A percentile compares a stretch with the other conserved stretches of the same genome.
These are phyloP conservation scores for Sitta europaea DNA, from an alignment of 2,113 vertebrate genomes.

Conservation along the genomic window DNA sequence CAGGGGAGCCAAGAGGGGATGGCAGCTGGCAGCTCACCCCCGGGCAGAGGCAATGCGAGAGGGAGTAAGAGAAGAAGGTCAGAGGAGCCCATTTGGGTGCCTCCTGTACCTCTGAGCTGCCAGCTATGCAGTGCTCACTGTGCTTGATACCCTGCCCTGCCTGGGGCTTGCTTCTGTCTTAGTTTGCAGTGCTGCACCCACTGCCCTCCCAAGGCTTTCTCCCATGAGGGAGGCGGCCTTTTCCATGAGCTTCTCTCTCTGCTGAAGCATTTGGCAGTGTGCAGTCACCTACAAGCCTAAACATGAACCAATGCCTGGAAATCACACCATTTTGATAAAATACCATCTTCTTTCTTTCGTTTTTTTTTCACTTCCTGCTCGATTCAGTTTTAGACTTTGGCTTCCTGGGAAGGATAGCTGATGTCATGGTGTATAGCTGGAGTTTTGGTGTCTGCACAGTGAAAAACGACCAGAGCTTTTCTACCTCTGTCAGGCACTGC, in stretches of 20 bases:
- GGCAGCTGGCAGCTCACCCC: conserved; percentile 1
- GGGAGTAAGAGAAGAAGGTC: background rate
- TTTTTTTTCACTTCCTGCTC: background rate
- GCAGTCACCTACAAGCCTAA: background rate
- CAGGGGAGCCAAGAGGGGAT: conserved; percentile 40
- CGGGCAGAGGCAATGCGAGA: background rate
- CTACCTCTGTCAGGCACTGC: background rate
- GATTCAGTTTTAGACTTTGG: background rate
- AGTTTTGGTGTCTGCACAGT: background rate
- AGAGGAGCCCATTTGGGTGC: background rate
- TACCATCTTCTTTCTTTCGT: background rate
- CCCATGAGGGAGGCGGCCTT: background rate
- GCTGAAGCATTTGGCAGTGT: background rate
- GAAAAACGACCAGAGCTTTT: background rate
- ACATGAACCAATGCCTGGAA: background rate
- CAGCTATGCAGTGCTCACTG: background rate
- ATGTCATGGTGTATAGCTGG: background rate
- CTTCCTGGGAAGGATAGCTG: background rate
- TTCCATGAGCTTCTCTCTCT: background rate
- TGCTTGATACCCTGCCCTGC: conserved; percentile 28
- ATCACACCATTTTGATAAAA: background rate
- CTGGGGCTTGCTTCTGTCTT: conserved; percentile 9
- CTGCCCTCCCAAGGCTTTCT: background rate
- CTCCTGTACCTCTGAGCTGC: conserved; percentile 9
- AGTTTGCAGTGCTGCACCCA: background rate